Conservation (phyloP, 1,140 invertebrate genomes). For the Nixonia krombeini region DNA sequence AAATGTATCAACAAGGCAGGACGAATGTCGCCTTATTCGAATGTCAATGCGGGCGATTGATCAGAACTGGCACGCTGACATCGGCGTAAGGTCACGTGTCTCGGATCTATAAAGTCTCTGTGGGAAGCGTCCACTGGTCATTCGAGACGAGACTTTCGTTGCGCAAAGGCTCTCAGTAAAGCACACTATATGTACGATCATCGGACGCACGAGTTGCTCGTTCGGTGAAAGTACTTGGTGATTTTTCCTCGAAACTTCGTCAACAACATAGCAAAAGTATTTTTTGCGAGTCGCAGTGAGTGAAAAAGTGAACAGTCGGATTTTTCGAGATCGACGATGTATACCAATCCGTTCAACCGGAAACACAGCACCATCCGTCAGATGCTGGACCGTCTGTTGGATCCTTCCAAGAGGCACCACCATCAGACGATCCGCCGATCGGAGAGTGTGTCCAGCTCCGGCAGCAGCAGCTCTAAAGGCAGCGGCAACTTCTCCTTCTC, state of each 20-base stretch:
- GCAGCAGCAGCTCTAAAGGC: slow-evolving; percentile 56
- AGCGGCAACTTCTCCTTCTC: slow-evolving; percentile 52
- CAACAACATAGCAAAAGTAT: no score
- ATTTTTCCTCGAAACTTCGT: no score
- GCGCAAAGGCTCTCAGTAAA: slow-evolving; percentile 3
- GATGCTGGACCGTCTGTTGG: slow-evolving; percentile 76
- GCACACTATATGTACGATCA: neutral
- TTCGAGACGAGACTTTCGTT: slow-evolving; percentile 31
- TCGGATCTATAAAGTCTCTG: slow-evolving; percentile 35
- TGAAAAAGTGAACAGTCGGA: neutral
- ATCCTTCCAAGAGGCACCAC: slow-evolving; percentile 55
- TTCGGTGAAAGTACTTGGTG: neutral
- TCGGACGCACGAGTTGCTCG: neutral
- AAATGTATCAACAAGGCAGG: no score
- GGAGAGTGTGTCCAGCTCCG: slow-evolving; percentile 62
- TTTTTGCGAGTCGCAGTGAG: no score
- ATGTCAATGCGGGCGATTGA: slow-evolving; percentile 23
- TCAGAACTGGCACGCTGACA: slow-evolving; percentile 12
- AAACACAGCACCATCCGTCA: slow-evolving; percentile 81
- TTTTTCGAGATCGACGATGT: slow-evolving; percentile 73
- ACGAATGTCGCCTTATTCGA: slow-evolving; percentile 10
- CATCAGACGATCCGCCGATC: slow-evolving; percentile 59
- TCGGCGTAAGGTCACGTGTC: slow-evolving; percentile 26
- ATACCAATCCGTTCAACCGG: slow-evolving; percentile 81
- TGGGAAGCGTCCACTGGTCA: slow-evolving; percentile 21